phyloP scores from a whole-genome alignment of 2,888 invertebrate genomes.

The Hybos culiciformis region DNA sequence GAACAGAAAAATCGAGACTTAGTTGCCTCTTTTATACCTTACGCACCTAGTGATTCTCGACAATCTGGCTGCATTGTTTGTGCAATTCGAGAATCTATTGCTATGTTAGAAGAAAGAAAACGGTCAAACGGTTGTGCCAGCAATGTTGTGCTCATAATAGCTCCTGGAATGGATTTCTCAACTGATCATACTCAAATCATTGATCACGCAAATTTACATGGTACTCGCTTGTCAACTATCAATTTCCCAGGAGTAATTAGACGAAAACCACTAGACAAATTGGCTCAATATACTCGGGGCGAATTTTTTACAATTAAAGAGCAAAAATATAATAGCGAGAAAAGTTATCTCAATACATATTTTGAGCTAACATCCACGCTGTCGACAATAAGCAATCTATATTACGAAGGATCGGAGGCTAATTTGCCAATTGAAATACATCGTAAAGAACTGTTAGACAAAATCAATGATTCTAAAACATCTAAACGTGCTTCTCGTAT shows the following conservation, averaged over 20 bases:
- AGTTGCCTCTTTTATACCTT: constrained; percentile 38
- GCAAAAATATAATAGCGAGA: constrained; percentile 39
- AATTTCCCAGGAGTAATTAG: constrained; percentile 40
- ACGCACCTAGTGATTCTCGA: constrained; percentile 38
- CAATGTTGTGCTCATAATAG: constrained; percentile 41
- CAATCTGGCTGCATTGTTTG: constrained; percentile 37
- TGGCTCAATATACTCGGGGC: constrained; percentile 33
- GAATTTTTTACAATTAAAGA: constrained; percentile 39
- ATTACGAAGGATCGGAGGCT: constrained; percentile 33
- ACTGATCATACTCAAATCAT: constrained; percentile 33
- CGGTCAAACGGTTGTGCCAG: constrained; percentile 37
- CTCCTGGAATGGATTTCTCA: constrained; percentile 39
- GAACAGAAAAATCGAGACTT: constrained; percentile 31
- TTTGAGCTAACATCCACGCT: constrained; percentile 40
- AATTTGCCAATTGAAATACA: constrained; percentile 37
- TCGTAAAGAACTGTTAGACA: constrained; percentile 17
- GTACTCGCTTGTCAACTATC: constrained; percentile 40
- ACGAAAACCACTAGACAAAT: constrained; percentile 34
- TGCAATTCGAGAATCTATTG: constrained; percentile 15
- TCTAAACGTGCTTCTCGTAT: constrained; percentile 21
- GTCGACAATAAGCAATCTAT: constrained; percentile 36
- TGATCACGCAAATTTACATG: constrained; percentile 26
- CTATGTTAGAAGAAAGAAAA: constrained; percentile 38
- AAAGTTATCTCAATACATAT: constrained; percentile 39
- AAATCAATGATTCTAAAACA: constrained; percentile 3